Percentiles rank a stretch among this genome's conserved stretches.
Conservation (phyloP, 2,797 vertebrate species). For the Acanthiza pusilla region DNA sequence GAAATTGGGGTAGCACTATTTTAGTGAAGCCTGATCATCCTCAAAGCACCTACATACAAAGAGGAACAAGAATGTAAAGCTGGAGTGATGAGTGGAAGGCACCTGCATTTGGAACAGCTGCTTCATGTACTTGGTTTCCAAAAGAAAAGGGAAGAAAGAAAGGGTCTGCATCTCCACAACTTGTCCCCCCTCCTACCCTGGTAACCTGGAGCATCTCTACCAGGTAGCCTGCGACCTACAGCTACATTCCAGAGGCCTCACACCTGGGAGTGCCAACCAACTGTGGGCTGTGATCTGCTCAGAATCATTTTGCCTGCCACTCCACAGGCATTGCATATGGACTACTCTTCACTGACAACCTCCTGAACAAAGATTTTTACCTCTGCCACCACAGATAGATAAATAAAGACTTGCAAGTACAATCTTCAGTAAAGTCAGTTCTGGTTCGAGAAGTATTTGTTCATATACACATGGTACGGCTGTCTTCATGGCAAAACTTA, state of each 20-base stretch:
- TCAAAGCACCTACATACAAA: neutral
- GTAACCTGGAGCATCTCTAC: neutral
- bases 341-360: neutral
- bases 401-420: neutral
- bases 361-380: neutral
- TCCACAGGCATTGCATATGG: neutral
- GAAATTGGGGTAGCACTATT: neutral
- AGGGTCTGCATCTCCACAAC: neutral
- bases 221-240: neutral
- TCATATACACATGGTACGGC: rapidly evolving
- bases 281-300: neutral
- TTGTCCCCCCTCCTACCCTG: neutral
- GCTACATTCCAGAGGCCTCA: neutral
- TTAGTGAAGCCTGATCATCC: neutral
- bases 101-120: neutral
- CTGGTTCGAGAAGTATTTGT: neutral
- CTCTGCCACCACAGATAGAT: neutral
- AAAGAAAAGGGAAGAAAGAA: neutral
- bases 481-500: neutral
- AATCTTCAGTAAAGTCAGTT: neutral
- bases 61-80: neutral
- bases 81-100: neutral
- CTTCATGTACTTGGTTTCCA: neutral
- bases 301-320: neutral
- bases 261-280: neutral